These are phyloP conservation scores for Cyanoramphus novaezelandiae DNA, from an alignment of 2,113 vertebrate genomes.

Conservation along the genomic window DNA sequence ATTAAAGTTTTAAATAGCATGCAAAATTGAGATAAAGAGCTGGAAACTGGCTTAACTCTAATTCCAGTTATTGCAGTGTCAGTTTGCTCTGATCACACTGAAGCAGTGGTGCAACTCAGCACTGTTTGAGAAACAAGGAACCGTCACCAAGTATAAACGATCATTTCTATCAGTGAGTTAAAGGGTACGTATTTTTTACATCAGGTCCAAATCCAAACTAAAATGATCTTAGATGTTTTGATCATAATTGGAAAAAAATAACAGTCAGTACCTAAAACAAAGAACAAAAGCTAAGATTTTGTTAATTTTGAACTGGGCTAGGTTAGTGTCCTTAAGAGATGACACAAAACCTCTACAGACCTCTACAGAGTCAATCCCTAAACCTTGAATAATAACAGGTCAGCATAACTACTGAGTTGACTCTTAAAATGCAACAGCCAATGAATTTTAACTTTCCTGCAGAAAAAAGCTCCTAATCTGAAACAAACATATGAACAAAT, in stretches of 20 bases:
- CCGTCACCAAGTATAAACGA: not conserved
- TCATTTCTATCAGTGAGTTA: not conserved
- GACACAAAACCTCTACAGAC: not conserved
- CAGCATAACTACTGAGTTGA: not conserved
- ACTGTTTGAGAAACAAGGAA: not conserved
- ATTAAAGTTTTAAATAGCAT: constrained; percentile 19
- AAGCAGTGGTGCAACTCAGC: not conserved
- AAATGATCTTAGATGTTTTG: not conserved
- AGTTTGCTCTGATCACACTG: not conserved
- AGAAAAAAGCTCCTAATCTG: constrained; percentile 30
- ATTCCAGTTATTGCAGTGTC: not conserved
- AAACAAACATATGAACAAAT: constrained; percentile 32
- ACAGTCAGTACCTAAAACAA: not conserved
- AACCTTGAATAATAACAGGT: not conserved
- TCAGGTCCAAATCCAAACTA: not conserved
- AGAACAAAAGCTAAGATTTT: not conserved
- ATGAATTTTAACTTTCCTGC: not conserved
- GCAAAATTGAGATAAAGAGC: not conserved
- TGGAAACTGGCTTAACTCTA: not conserved
- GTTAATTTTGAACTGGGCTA: not conserved
- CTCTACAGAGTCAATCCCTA: not conserved
- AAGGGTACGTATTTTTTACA: not conserved
- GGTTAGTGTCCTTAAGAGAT: not conserved
- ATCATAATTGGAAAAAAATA: not conserved
- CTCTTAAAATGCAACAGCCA: not conserved